phyloP scores from a whole-genome alignment of 2,113 vertebrate species.

The Cichladusa arquata region DNA sequence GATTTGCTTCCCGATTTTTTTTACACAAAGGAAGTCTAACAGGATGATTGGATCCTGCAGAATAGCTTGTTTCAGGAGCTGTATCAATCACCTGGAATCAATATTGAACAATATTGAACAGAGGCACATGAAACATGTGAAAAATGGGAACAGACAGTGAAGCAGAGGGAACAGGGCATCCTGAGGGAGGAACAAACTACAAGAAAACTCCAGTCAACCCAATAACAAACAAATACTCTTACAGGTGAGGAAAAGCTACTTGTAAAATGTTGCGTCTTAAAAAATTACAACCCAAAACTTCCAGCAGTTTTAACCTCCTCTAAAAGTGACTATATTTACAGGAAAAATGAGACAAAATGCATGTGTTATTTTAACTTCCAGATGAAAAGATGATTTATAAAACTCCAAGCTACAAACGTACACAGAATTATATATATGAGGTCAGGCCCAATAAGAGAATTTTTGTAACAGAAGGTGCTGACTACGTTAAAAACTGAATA shows the following conservation, averaged over 20 bases:
- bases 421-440: neutral
- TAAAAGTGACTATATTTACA: neutral
- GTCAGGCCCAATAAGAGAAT: neutral
- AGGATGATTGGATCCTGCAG: neutral
- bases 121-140: neutral
- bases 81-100: neutral
- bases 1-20: neutral
- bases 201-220: neutral
- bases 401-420: neutral
- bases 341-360: neutral
- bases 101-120: neutral
- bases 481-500: neutral
- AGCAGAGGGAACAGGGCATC: neutral
- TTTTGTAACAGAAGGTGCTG: constrained; percentile 26
- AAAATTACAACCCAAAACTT: neutral
- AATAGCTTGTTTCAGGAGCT: neutral
- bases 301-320: neutral
- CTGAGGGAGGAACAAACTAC: neutral
- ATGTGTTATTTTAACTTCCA: neutral
- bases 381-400: neutral
- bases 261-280: neutral
- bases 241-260: neutral
- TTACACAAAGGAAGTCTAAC: neutral
- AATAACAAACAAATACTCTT: neutral
- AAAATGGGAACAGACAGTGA: neutral